phyloP scores from a whole-genome alignment of 1,140 invertebrate genomes.

The Drosophila ogumai region DNA sequence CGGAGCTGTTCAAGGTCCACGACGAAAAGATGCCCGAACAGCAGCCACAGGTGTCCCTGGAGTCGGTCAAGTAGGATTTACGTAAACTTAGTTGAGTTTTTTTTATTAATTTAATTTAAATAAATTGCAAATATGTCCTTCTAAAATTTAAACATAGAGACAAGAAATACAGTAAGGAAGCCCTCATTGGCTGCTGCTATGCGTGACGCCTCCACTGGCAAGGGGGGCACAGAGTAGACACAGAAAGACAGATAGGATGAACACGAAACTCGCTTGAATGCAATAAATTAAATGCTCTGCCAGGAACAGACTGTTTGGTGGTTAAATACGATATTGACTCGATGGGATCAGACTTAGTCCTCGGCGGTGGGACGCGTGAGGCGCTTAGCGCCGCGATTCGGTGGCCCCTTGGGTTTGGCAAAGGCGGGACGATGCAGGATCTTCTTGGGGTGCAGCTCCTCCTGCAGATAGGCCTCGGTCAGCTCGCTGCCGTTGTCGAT shows the following conservation, averaged over 20 bases:
- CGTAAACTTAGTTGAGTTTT: conserved; percentile 38
- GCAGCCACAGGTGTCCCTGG: conserved; percentile 49
- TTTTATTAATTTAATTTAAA: conserved; percentile 68
- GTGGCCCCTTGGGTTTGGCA: conserved; percentile 97
- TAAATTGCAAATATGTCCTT: conserved; percentile 80
- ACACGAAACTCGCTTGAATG: conserved; percentile 31
- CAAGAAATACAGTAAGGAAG: conserved; percentile 66
- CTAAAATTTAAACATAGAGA: conserved; percentile 51
- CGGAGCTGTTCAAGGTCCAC: conserved; percentile 65
- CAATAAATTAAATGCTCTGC: conserved; percentile 74
- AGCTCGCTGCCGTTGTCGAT: conserved; percentile 95
- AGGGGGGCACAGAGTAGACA: conserved; percentile 39
- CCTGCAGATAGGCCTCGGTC: conserved; percentile 94
- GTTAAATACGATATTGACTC: conserved; percentile 32
- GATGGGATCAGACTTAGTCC: conserved; percentile 65
- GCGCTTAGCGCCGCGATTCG: conserved; percentile 94
- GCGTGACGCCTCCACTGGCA: conserved; percentile 35
- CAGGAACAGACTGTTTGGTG: conserved; percentile 38
- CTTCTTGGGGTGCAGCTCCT: conserved; percentile 97
- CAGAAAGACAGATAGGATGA: conserved; percentile 44
- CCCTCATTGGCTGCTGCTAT: conserved; percentile 68
- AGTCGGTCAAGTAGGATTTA: conserved; percentile 55
- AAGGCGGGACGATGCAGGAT: conserved; percentile 96
- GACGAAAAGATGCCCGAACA: conserved; percentile 56
- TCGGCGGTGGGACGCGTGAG: conserved; percentile 87